phyloP scores from a whole-genome alignment of 2,888 invertebrate genomes.

The Ptychoptera contaminata region DNA sequence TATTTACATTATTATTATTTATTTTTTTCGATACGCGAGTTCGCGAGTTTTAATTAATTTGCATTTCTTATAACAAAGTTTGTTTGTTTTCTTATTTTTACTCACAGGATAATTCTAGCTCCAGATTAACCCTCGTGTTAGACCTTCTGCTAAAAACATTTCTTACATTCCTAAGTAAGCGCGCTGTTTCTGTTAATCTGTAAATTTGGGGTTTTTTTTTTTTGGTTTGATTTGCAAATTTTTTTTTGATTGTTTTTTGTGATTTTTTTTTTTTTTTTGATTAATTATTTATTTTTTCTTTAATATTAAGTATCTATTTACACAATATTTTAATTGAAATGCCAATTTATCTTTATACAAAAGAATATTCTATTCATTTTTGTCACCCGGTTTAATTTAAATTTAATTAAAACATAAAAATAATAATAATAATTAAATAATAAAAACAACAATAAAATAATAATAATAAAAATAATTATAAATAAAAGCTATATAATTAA shows the following conservation, averaged over 20 bases:
- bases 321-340: neutral
- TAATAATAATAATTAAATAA: no score
- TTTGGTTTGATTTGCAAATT: slow-evolving; percentile 5
- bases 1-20: no score
- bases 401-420: no score
- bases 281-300: slow-evolving; percentile 4
- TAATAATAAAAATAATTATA: no score
- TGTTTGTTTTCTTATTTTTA: slow-evolving; percentile 34
- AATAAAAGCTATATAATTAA: no score
- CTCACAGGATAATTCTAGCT: slow-evolving; percentile 90
- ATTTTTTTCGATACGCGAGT: no score
- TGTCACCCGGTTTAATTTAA: no score
- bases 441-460: no score
- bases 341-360: no score
- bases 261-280: slow-evolving; percentile 1
- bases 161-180: slow-evolving; percentile 86
- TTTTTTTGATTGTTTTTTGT: slow-evolving; percentile 1
- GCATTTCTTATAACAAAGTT: neutral
- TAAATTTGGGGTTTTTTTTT: slow-evolving; percentile 21
- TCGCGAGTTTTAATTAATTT: neutral
- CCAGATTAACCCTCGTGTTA: slow-evolving; percentile 63
- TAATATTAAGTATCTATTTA: slow-evolving; percentile 6
- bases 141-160: slow-evolving; percentile 75
- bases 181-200: slow-evolving; percentile 95
- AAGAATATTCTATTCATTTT: no score